phyloP scores from a whole-genome alignment of 2,888 invertebrate genomes.

The Stratiomys singularior region DNA sequence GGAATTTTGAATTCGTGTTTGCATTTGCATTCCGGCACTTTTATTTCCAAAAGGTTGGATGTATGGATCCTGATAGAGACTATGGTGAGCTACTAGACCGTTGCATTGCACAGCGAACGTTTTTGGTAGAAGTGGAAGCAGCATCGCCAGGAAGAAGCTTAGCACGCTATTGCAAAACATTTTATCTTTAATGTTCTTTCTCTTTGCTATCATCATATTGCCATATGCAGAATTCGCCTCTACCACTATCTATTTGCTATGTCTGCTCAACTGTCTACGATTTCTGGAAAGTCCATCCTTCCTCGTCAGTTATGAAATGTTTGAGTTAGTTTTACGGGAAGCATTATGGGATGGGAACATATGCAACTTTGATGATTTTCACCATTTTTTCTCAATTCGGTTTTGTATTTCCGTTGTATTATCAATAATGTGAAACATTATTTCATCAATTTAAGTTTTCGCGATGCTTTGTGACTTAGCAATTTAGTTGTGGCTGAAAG shows the following conservation, averaged over 20 bases:
- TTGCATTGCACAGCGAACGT: too few relatives aligned
- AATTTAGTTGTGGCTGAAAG: too few relatives aligned
- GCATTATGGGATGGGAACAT: too few relatives aligned
- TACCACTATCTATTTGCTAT: not conserved
- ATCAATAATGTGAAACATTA: too few relatives aligned
- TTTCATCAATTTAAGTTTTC: too few relatives aligned
- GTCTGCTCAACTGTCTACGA: not conserved
- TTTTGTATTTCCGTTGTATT: too few relatives aligned
- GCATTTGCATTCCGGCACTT: slow-evolving; percentile 42
- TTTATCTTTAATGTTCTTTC: not conserved
- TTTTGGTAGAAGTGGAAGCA: too few relatives aligned
- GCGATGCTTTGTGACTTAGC: too few relatives aligned
- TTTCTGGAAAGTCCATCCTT: not conserved
- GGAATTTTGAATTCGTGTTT: slow-evolving; percentile 39
- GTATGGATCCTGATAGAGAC: not conserved
- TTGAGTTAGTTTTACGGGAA: slow-evolving; percentile 7
- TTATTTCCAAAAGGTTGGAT: not conserved
- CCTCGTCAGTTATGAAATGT: not conserved
- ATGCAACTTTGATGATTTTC: too few relatives aligned
- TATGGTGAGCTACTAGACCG: too few relatives aligned
- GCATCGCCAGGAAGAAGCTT: not conserved
- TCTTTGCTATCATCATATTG: too few relatives aligned
- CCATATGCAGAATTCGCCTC: not conserved
- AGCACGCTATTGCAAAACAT: slow-evolving; percentile 17
- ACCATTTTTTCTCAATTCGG: too few relatives aligned